Conservation (phyloP, 2,888 invertebrate genomes). For the Hypomecis punctinalis region DNA sequence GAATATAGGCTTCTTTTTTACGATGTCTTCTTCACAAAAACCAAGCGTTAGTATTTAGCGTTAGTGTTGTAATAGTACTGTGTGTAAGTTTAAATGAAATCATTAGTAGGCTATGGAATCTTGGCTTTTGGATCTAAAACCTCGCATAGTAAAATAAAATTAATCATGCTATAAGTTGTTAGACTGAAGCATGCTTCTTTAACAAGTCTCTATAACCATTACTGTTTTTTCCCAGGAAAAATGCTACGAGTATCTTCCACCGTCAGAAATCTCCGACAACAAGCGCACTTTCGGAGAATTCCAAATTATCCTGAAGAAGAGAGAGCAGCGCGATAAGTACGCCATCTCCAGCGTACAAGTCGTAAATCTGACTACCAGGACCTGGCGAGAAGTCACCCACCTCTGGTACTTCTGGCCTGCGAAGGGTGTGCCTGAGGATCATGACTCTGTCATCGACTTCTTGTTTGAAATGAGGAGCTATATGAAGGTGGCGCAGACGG, state of each 20-base stretch:
- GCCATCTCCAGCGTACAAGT: slow-evolving; percentile 94
- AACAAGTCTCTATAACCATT: background rate
- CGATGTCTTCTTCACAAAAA: no score
- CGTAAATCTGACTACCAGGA: slow-evolving; percentile 92
- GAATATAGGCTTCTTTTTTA: no score
- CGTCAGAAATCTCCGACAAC: slow-evolving; percentile 95
- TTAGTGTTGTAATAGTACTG: no score
- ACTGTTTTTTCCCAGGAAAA: slow-evolving; percentile 87
- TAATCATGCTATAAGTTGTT: no score
- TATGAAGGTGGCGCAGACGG: slow-evolving; percentile 80
- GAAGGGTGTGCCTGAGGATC: slow-evolving; percentile 93
- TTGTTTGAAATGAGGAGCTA: slow-evolving; percentile 91
- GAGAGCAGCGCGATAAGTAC: slow-evolving; percentile 96
- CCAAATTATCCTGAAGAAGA: slow-evolving; percentile 93
- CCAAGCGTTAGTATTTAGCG: no score
- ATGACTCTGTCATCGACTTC: slow-evolving; percentile 93
- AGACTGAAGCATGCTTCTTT: no score
- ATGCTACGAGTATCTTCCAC: slow-evolving; percentile 96
- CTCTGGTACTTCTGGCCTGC: slow-evolving; percentile 98
- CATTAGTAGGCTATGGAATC: no score
- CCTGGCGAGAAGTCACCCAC: slow-evolving; percentile 94
- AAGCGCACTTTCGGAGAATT: slow-evolving; percentile 94
- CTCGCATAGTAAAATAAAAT: no score
- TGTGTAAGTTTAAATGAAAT: no score
- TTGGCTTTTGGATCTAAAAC: no score